Conservation (phyloP, 2,113 vertebrate genomes). For the Salminus brasiliensis region DNA sequence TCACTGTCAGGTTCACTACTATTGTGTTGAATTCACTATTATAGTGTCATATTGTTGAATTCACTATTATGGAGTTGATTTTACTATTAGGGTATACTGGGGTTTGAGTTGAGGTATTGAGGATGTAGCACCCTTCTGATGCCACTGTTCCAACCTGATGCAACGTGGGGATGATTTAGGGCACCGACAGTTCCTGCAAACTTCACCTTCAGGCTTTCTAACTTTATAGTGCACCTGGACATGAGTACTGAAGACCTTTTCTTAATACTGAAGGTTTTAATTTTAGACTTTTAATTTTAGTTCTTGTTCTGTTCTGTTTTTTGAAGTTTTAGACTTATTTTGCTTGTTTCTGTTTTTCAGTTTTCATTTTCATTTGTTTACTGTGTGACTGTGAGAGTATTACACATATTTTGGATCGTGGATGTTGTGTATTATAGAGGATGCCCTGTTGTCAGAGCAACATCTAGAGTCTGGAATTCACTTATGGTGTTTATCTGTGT, state of each 20-base stretch:
- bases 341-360: background rate
- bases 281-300: too few species aligned
- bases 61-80: too few species aligned
- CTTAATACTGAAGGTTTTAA: too few species aligned
- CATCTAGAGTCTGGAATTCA: too few species aligned
- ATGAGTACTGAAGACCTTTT: background rate
- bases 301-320: too few species aligned
- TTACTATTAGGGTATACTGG: too few species aligned
- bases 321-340: too few species aligned
- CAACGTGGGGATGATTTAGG: background rate
- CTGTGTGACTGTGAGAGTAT: background rate
- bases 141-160: background rate
- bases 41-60: too few species aligned
- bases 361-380: background rate
- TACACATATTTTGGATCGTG: background rate
- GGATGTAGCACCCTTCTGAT: background rate
- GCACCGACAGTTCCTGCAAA: background rate
- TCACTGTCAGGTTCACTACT: background rate
- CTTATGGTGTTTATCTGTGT: too few species aligned
- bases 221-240: background rate
- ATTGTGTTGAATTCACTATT: background rate
- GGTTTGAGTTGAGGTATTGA: background rate
- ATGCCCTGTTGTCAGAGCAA: too few species aligned
- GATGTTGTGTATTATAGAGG: too few species aligned
- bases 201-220: background rate